These are phyloP conservation scores for Lepidonotus clava DNA, from an alignment of 2,888 invertebrate species.

Conservation along the genomic window DNA sequence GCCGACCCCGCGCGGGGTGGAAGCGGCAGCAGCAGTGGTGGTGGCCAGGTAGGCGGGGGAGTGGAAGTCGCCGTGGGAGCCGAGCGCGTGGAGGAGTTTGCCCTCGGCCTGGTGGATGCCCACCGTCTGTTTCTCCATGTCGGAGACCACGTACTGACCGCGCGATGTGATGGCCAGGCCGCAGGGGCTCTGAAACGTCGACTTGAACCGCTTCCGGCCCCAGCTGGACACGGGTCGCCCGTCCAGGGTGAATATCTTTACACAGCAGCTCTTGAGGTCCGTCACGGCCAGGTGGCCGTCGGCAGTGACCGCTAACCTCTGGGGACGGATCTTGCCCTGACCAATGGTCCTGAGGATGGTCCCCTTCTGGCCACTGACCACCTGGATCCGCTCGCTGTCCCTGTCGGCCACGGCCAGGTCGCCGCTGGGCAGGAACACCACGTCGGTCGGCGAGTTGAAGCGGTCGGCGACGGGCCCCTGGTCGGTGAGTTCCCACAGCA, in stretches of 20 bases:
- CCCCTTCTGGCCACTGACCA: constrained; percentile 63
- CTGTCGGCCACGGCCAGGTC: constrained; percentile 73
- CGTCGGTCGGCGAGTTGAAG: constrained; percentile 72
- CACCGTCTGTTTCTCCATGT: constrained; percentile 70
- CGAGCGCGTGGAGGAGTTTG: constrained; percentile 67
- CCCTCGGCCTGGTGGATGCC: constrained; percentile 69
- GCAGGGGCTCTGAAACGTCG: constrained; percentile 73
- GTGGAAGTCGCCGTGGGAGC: constrained; percentile 62
- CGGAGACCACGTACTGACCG: constrained; percentile 73
- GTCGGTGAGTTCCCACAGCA: constrained; percentile 55
- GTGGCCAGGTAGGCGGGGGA: constrained; percentile 69
- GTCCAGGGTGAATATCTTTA: constrained; percentile 69
- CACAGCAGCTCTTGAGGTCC: constrained; percentile 72
- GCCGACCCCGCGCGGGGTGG: constrained; percentile 66
- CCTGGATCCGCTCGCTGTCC: constrained; percentile 73
- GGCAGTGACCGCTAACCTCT: constrained; percentile 70
- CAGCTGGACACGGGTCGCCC: constrained; percentile 64
- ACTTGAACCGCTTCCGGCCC: constrained; percentile 65
- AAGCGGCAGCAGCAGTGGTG: constrained; percentile 56
- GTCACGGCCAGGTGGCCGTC: constrained; percentile 74
- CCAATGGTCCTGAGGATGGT: constrained; percentile 64
- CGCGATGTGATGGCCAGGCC: constrained; percentile 71
- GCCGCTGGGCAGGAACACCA: constrained; percentile 67
- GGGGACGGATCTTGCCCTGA: constrained; percentile 69
- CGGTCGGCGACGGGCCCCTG: constrained; percentile 51